These are phyloP conservation scores for Oreohelix idahoensis DNA, from an alignment of 1,140 invertebrate species.

Conservation along the genomic window DNA sequence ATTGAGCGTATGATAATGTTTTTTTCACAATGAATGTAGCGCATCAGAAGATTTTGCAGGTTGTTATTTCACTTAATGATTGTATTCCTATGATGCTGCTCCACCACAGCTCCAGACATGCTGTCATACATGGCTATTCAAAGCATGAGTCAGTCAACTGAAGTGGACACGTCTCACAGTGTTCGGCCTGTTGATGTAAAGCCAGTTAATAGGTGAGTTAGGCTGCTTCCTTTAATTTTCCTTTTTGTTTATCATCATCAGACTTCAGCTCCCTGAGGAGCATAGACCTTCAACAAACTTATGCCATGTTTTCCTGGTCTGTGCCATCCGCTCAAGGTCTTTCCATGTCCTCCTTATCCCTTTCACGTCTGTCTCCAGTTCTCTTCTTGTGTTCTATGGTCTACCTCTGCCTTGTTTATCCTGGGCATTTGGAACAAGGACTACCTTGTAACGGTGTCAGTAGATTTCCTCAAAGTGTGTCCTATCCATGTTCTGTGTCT, in stretches of 20 bases:
- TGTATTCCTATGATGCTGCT: not conserved
- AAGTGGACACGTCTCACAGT: conserved; percentile 4
- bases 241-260: too few species aligned
- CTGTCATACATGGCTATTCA: conserved; percentile 12
- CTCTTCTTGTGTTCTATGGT: not conserved
- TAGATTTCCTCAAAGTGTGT: too few species aligned
- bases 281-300: not conserved
- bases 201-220: not conserved
- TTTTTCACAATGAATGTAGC: too few species aligned
- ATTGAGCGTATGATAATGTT: too few species aligned
- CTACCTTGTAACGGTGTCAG: too few species aligned
- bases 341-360: not conserved
- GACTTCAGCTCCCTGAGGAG: too few species aligned
- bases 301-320: not conserved
- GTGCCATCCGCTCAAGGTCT: not conserved
- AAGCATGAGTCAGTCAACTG: conserved; percentile 27
- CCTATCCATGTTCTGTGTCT: too few species aligned
- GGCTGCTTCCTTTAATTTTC: not conserved
- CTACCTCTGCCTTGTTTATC: too few species aligned
- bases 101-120: conserved; percentile 6
- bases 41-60: too few species aligned
- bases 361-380: not conserved
- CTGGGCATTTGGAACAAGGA: too few species aligned
- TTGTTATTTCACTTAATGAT: not conserved
- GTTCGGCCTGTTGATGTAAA: not conserved